phyloP scores from a whole-genome alignment of 2,113 vertebrate genomes.

The Synchiropus splendidus region DNA sequence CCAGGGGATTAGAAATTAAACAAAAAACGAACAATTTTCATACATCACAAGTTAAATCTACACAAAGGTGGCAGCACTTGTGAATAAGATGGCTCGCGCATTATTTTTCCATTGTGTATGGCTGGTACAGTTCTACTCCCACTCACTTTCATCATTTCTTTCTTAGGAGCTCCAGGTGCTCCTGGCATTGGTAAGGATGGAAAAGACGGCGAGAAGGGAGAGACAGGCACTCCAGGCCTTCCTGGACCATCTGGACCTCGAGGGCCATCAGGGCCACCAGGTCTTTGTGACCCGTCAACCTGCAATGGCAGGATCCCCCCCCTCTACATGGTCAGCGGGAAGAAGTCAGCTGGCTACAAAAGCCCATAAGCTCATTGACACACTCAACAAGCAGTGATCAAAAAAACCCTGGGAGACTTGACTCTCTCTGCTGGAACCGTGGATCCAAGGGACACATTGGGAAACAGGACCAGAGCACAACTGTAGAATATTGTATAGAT shows the following conservation, averaged over 20 bases:
- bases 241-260: conserved; percentile 55
- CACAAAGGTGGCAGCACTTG: no score
- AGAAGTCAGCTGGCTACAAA: conserved; percentile 61
- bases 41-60: no score
- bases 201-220: conserved; percentile 56
- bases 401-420: background rate
- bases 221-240: conserved; percentile 53
- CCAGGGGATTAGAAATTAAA: no score
- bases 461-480: conserved; percentile 34
- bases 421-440: conserved; percentile 25
- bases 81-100: no score
- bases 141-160: no score
- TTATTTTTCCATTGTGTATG: no score
- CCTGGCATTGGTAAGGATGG: conserved; percentile 65
- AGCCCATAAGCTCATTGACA: conserved; percentile 46
- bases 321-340: conserved; percentile 62
- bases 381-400: conserved; percentile 9
- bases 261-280: conserved; percentile 56
- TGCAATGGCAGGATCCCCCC: conserved; percentile 61
- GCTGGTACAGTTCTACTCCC: no score
- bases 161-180: conserved; percentile 54
- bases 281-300: conserved; percentile 71
- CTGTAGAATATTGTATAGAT: conserved; percentile 53
- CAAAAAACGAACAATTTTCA: no score
- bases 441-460: conserved; percentile 21